Percentiles rank a stretch among this genome's conserved stretches.
Conservation (phyloP, 2,113 vertebrate genomes). For the Megaceryle torquata region DNA sequence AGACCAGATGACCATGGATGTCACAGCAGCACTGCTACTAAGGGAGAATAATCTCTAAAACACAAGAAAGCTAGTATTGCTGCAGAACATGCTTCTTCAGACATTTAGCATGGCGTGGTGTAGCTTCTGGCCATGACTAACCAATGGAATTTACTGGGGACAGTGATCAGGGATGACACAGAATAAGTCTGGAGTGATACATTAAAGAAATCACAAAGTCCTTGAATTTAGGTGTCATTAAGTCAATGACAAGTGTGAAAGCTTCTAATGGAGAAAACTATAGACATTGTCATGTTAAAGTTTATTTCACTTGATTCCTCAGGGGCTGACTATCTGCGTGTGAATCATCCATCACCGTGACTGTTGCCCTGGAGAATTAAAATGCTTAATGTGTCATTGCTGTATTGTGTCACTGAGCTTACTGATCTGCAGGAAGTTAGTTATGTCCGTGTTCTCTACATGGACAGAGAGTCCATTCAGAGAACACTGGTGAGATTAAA, state of each 20-base stretch:
- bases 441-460: not conserved
- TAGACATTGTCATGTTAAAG: not conserved
- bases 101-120: not conserved
- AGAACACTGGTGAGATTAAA: not conserved
- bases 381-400: not conserved
- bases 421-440: not conserved
- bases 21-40: not conserved
- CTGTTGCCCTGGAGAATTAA: not conserved
- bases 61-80: not conserved
- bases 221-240: not conserved
- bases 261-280: not conserved
- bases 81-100: not conserved
- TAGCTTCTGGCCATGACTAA: not conserved
- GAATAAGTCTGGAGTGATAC: fast-evolving
- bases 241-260: not conserved
- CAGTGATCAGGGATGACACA: not conserved
- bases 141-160: not conserved
- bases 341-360: not conserved
- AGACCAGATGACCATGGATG: not conserved
- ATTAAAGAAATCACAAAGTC: not conserved
- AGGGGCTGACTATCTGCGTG: not conserved
- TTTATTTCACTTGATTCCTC: not conserved
- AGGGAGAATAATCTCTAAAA: not conserved
- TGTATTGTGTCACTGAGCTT: not conserved
- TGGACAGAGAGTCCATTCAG: not conserved